phyloP scores from a whole-genome alignment of 1,140 invertebrate species.

The Proctacanthus coquilletti region DNA sequence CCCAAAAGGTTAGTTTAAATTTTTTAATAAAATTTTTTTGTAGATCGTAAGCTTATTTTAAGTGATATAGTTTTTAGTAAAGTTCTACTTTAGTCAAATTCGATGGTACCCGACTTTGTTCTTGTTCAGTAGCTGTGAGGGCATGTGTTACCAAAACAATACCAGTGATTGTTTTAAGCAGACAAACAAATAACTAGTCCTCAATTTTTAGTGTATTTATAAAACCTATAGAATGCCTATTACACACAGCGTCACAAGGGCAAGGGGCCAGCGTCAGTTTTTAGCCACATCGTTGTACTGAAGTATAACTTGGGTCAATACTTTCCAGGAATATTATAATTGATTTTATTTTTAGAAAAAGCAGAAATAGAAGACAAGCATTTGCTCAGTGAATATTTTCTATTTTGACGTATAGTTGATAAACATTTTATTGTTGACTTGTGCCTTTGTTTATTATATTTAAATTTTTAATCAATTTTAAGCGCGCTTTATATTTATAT shows the following conservation, averaged over 20 bases:
- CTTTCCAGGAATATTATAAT: too few relatives aligned
- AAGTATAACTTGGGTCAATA: too few relatives aligned
- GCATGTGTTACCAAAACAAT: background rate
- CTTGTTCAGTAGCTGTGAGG: background rate
- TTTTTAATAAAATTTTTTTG: background rate
- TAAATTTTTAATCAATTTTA: background rate
- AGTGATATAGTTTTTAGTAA: background rate
- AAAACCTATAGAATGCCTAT: background rate
- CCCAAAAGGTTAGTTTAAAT: background rate
- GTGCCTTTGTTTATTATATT: constrained; percentile 21
- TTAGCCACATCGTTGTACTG: too few relatives aligned
- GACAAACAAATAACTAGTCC: background rate
- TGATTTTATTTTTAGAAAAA: constrained; percentile 12
- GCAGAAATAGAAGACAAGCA: constrained; percentile 9
- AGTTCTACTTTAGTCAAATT: too few relatives aligned
- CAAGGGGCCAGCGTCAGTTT: too few relatives aligned
- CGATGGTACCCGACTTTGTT: too few relatives aligned
- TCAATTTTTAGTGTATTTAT: background rate
- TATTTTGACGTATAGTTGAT: too few relatives aligned
- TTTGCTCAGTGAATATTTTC: too few relatives aligned
- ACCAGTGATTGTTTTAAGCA: too few relatives aligned
- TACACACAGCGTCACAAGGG: too few relatives aligned
- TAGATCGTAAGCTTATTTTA: background rate
- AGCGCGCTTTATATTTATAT: background rate
- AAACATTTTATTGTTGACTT: constrained; percentile 28